These are phyloP conservation scores for Umimayanthus chanpuru DNA, from an alignment of 92 coral and sea anemone species.

Conservation along the genomic window DNA sequence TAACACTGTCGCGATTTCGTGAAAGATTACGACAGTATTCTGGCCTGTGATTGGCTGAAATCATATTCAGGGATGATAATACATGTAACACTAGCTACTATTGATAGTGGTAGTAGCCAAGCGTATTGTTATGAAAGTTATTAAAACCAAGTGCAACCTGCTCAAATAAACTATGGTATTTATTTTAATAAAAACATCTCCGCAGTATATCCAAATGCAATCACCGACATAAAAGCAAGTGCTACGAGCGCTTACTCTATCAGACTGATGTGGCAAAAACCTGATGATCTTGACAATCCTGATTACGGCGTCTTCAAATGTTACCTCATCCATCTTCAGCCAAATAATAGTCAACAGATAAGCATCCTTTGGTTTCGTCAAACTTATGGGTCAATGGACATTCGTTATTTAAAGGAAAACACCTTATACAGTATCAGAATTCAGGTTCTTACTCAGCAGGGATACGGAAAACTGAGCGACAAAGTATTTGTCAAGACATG, in stretches of 20 bases:
- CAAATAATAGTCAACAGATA: not conserved
- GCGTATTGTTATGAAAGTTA: too few relatives aligned
- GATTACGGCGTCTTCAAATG: constrained; percentile 14
- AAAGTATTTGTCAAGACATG: constrained; percentile 4
- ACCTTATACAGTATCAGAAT: constrained; percentile 14
- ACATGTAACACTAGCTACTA: too few relatives aligned
- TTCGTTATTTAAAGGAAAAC: not conserved
- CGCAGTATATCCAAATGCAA: constrained; percentile 5
- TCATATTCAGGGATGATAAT: too few relatives aligned
- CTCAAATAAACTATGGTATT: not conserved
- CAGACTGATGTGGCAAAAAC: not conserved
- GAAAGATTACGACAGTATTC: too few relatives aligned
- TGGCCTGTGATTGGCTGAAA: too few relatives aligned
- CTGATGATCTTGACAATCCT: not conserved
- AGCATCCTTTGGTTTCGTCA: too few relatives aligned
- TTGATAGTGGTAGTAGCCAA: too few relatives aligned
- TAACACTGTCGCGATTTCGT: too few relatives aligned
- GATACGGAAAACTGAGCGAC: constrained; percentile 33
- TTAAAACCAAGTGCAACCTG: not conserved
- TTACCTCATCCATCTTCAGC: not conserved
- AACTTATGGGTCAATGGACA: not conserved
- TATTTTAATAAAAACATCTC: not conserved
- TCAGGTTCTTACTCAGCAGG: constrained; percentile 30
- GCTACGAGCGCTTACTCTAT: not conserved
- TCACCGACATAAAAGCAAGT: not conserved